These are phyloP conservation scores for Anguilla anguilla DNA, from an alignment of 2,797 vertebrate species.

Conservation along the genomic window DNA sequence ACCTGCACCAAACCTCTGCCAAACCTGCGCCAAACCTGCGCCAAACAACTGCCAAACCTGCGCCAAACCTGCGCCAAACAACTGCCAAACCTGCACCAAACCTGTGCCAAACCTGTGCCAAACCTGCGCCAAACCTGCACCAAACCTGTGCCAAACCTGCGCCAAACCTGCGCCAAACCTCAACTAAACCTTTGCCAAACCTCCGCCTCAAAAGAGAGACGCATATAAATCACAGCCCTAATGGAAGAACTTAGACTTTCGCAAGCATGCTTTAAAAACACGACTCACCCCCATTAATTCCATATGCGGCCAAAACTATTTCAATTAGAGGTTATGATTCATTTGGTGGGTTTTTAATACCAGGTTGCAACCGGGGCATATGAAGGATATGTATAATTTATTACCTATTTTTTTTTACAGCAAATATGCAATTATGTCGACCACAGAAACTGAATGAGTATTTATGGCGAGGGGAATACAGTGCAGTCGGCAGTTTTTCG, in stretches of 20 bases:
- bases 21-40: neutral
- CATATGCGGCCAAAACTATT: conserved; percentile 4
- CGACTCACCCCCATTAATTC: conserved; percentile 3
- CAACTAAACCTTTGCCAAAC: too few relatives aligned
- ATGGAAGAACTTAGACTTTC: conserved; percentile 5
- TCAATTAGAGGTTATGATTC: neutral
- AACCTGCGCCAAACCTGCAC: too few relatives aligned
- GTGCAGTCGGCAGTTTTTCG: neutral
- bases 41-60: neutral
- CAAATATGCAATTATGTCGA: neutral
- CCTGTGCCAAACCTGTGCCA: neutral
- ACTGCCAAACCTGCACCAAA: too few relatives aligned
- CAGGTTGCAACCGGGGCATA: neutral
- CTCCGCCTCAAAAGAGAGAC: neutral
- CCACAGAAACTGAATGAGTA: conserved; percentile 19
- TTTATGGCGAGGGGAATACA: neutral
- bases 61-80: neutral
- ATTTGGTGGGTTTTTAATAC: conserved; percentile 22
- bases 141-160: neutral
- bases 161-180: neutral
- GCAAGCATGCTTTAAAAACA: conserved; percentile 6
- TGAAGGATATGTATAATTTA: neutral
- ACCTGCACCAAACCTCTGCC: too few relatives aligned
- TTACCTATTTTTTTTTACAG: neutral
- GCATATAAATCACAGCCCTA: neutral